These are phyloP conservation scores for Plebejus anna DNA, from an alignment of 2,888 invertebrate genomes.

Conservation along the genomic window DNA sequence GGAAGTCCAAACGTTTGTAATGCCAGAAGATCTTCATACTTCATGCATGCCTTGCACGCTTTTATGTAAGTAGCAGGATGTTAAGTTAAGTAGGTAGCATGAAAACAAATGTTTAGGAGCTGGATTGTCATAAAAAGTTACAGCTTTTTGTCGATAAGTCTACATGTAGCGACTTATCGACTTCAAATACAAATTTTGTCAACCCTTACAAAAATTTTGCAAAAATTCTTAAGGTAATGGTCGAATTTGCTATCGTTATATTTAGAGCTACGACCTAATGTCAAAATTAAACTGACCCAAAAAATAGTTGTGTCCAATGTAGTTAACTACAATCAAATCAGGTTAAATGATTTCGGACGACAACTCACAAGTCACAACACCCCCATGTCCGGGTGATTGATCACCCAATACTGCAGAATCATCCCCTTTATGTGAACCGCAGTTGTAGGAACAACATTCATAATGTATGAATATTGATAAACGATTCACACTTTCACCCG, in stretches of 20 bases:
- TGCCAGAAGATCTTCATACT: background rate
- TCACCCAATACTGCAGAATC: conserved; percentile 11
- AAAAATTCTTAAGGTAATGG: too few relatives aligned
- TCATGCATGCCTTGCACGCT: background rate
- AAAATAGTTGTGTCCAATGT: background rate
- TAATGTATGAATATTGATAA: conserved; percentile 11
- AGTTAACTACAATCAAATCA: background rate
- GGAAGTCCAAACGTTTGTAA: background rate
- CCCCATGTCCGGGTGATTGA: conserved; percentile 1
- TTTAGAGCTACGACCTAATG: background rate
- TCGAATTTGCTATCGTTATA: too few relatives aligned
- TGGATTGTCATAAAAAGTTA: too few relatives aligned
- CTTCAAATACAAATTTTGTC: too few relatives aligned
- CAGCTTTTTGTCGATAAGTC: too few relatives aligned
- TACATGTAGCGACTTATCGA: too few relatives aligned
- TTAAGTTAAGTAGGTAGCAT: background rate
- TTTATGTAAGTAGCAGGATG: background rate
- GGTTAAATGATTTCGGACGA: conserved; percentile 5
- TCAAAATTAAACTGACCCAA: background rate
- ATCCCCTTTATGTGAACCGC: background rate
- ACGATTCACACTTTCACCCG: background rate
- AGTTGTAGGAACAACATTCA: background rate
- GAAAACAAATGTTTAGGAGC: too few relatives aligned
- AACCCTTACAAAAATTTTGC: too few relatives aligned
- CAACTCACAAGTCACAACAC: background rate